Evolutionary conservation across 2,113 vertebrate species (phyloP).

Genomic region (Siphamia tubifer): DNA sequence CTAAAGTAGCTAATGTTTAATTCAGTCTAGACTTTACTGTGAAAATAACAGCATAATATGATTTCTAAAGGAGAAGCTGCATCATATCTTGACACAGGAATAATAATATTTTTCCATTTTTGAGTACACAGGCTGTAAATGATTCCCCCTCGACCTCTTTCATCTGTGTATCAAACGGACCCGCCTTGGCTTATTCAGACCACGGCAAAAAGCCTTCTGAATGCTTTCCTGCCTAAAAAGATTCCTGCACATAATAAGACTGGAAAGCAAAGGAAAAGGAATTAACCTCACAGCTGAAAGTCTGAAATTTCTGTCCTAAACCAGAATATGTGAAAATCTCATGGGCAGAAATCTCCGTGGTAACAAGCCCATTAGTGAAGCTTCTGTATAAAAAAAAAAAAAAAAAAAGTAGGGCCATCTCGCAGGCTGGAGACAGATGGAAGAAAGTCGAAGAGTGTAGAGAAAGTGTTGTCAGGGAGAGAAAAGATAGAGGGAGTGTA

Average conservation of each 20-base stretch:
- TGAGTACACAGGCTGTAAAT: conserved; percentile 11
- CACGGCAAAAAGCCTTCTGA: conserved; percentile 13
- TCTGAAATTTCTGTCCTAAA: conserved; percentile 18
- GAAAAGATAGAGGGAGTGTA: background rate
- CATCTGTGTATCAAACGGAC: conserved; percentile 35
- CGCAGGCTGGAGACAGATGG: conserved; percentile 12
- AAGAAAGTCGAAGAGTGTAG: background rate
- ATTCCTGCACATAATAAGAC: conserved; percentile 19
- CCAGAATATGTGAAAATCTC: conserved; percentile 30
- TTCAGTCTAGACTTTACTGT: background rate
- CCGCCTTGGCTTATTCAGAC: conserved; percentile 20
- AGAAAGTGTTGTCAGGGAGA: conserved; percentile 9
- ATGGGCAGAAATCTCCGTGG: conserved; percentile 46
- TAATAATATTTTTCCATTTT: conserved; percentile 23
- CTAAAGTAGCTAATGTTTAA: background rate
- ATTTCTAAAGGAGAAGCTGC: background rate
- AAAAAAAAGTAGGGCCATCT: background rate
- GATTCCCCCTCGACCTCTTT: conserved; percentile 24
- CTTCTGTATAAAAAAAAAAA: background rate
- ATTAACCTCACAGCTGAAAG: conserved; percentile 30
- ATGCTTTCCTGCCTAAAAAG: background rate
- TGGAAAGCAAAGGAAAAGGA: conserved; percentile 10
- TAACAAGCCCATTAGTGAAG: conserved; percentile 47
- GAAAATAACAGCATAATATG: background rate
- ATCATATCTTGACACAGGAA: conserved; percentile 7